Evolutionary conservation across 2,888 invertebrate genomes (phyloP), one percentile per base, ranked within the genome.

Genomic region (Strigamia crassipes): DNA sequence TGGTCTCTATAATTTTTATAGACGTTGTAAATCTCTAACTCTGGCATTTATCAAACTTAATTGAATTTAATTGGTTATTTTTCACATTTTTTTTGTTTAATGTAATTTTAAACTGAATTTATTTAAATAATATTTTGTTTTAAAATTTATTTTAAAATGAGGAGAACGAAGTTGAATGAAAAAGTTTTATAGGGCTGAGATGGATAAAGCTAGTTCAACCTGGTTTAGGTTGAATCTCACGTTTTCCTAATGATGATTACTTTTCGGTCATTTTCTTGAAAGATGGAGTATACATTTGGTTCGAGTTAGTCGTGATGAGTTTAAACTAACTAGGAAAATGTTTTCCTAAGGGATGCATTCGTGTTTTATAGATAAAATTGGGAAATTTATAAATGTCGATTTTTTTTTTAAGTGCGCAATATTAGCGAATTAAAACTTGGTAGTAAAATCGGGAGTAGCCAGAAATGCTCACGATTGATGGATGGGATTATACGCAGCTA

Each of bases 241-340:
- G 73, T 73, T 73, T 73, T 73, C 73, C 73, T 73, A 73, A 73
- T 73, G 73, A 73, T 73, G 73, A 73, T 73, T 73, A 73, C 27
- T 31, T 73, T 73, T 73, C 73, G 73, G 31, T 27, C 31, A 73
- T 73, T 73, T 56, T 56, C 56, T 56, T 31, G 2, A 12, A 73
- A 73, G 73, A 73, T 73, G 73, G 73, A 27, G 27, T 73, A 27
- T 27, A 27, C 31, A 73, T 73, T 73, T 73, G 31, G 31, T n/a
- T 23, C 73, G 8, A 6, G 73, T 56, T 15, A 73, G 27, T 73
- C 73, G 73, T 13, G 73, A 10, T 31, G 73, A 13, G 73, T 10
- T 15, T 27, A 5, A 31, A 15, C 15, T n/a, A 31, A 15, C 15
- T 31, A 27, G 73, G 46, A 66, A 73, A 73, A 73, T 73, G 0